Evolutionary conservation across 2,888 invertebrate genomes (phyloP).

Genomic region (Neocrepidodera transversa): DNA sequence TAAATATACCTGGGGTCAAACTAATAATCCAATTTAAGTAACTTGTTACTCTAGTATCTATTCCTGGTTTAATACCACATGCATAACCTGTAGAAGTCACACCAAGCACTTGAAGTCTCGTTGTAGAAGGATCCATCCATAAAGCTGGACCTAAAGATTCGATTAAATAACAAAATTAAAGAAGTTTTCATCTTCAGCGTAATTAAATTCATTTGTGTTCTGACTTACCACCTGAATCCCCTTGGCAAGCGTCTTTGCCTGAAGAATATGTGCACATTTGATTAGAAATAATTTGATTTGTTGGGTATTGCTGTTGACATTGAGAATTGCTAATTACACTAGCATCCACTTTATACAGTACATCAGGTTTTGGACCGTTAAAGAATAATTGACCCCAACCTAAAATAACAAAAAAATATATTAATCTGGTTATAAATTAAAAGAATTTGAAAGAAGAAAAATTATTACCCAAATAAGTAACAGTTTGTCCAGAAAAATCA

Average conservation of each 20-base stretch:
- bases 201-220: too few relatives aligned
- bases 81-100: constrained; percentile 65
- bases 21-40: constrained; percentile 65
- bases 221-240: constrained; percentile 47
- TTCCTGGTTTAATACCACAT: constrained; percentile 64
- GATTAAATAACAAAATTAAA: too few relatives aligned
- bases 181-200: too few relatives aligned
- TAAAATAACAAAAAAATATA: constrained; percentile 49
- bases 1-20: constrained; percentile 40
- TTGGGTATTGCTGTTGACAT: constrained; percentile 55
- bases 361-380: constrained; percentile 63
- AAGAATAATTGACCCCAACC: constrained; percentile 69
- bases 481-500: constrained; percentile 55
- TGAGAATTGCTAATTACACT: constrained; percentile 60
- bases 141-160: constrained; percentile 48
- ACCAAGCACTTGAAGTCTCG: constrained; percentile 60
- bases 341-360: constrained; percentile 64
- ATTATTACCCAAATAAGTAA: constrained; percentile 62
- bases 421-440: background rate
- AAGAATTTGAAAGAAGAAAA: background rate
- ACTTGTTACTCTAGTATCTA: constrained; percentile 66
- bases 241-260: constrained; percentile 49
- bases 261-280: constrained; percentile 48
- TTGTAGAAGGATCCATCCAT: constrained; percentile 60
- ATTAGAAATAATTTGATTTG: constrained; percentile 46